Percentiles rank a stretch among this genome's conserved stretches.
phyloP scores from a whole-genome alignment of 1,140 invertebrate species.

The Phymorhynchus buccinoides region DNA sequence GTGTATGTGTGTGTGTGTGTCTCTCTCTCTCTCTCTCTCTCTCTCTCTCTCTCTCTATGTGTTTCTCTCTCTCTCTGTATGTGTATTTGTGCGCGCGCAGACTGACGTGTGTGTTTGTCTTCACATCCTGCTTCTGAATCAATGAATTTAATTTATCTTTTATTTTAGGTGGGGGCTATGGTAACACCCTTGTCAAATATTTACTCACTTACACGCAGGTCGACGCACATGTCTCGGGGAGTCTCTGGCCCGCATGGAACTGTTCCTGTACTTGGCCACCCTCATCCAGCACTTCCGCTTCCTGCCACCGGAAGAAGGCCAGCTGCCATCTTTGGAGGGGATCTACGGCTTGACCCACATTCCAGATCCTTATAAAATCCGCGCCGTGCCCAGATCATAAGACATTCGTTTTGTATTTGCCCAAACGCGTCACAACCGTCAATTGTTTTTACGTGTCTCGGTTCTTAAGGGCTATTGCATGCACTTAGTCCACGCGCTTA shows the following conservation, averaged over 20 bases:
- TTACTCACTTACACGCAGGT: slow-evolving; percentile 50
- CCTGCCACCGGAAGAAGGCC: slow-evolving; percentile 72
- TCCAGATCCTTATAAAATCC: slow-evolving; percentile 41
- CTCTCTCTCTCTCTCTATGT: too few species aligned
- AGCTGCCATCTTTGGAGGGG: slow-evolving; percentile 33
- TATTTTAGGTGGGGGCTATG: too few species aligned
- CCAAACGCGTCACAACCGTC: too few species aligned
- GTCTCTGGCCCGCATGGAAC: slow-evolving; percentile 45
- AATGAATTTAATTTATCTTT: not conserved
- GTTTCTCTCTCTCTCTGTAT: too few species aligned
- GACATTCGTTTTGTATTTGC: too few species aligned
- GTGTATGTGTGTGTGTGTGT: too few species aligned
- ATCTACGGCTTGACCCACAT: slow-evolving; percentile 40
- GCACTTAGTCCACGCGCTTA: too few species aligned
- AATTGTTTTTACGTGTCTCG: too few species aligned
- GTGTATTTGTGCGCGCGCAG: too few species aligned
- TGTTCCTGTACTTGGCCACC: slow-evolving; percentile 47
- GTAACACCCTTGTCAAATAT: too few species aligned
- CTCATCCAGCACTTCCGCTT: slow-evolving; percentile 48
- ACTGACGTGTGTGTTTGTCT: not conserved
- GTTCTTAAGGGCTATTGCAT: too few species aligned
- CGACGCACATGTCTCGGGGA: slow-evolving; percentile 49
- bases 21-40: too few species aligned
- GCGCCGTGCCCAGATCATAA: slow-evolving; percentile 29
- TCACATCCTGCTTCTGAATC: not conserved